Percentiles rank a stretch among this genome's conserved stretches.
Conservation (phyloP, 2,113 vertebrate genomes). For the Pachypanchax playfairii region DNA sequence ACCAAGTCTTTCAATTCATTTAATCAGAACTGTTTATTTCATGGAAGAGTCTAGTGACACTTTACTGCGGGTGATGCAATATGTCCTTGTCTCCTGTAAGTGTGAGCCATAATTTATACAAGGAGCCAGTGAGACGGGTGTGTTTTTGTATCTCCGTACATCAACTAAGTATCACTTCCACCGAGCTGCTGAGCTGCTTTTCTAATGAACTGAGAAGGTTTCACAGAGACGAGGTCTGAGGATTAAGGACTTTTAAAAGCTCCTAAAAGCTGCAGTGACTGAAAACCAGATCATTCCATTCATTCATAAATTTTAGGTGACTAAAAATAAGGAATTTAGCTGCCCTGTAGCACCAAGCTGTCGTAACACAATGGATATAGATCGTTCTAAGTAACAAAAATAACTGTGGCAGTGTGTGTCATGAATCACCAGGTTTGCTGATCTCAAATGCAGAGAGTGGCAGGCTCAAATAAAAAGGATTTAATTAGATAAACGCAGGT, state of each 20-base stretch:
- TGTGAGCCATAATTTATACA: slow-evolving; percentile 23
- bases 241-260: background rate
- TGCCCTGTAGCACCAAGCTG: too few species aligned
- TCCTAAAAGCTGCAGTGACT: background rate
- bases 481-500: too few species aligned
- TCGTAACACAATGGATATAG: too few species aligned
- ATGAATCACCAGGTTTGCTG: too few species aligned
- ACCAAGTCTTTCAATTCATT: background rate
- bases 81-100: slow-evolving; percentile 38
- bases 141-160: slow-evolving; percentile 16
- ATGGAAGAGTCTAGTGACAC: too few species aligned
- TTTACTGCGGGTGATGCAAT: slow-evolving; percentile 7
- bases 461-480: too few species aligned
- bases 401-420: too few species aligned
- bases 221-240: background rate
- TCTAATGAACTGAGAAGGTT: background rate
- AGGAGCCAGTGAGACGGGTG: background rate
- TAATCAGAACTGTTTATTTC: background rate
- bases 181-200: background rate
- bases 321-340: too few species aligned
- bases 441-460: too few species aligned
- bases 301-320: too few species aligned
- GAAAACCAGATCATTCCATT: slow-evolving; percentile 7
- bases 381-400: too few species aligned
- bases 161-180: background rate